phyloP scores from a whole-genome alignment of 2,797 vertebrate species.

The Tadarida brasiliensis region DNA sequence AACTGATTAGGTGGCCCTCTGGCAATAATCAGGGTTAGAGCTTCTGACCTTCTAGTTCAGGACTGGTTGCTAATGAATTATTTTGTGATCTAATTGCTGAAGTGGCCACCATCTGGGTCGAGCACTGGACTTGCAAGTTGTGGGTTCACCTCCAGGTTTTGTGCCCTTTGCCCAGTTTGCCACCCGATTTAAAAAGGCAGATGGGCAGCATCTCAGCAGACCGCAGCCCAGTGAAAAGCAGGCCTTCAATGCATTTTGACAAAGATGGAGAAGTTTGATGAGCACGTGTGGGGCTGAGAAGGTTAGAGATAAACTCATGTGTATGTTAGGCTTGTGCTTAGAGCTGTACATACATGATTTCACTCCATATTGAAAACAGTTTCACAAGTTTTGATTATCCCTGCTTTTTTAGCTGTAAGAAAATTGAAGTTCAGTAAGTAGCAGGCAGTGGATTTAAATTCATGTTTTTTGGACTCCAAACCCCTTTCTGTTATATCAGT shows the following conservation, averaged over 20 bases:
- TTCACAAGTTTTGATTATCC: background rate
- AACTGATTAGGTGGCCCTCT: background rate
- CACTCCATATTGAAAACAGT: background rate
- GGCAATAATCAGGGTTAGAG: background rate
- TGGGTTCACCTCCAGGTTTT: background rate
- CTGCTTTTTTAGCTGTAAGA: background rate
- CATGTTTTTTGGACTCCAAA: background rate
- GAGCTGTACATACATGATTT: background rate
- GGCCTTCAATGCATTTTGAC: background rate
- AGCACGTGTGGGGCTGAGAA: background rate
- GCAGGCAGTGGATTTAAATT: background rate
- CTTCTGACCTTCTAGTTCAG: slow-evolving; percentile 37
- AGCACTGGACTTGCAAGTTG: background rate
- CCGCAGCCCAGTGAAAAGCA: background rate
- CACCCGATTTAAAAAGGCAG: background rate
- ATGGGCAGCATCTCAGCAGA: background rate
- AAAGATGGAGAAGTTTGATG: background rate
- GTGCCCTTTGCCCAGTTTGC: background rate
- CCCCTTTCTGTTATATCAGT: background rate
- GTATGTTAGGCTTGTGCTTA: background rate
- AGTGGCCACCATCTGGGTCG: background rate
- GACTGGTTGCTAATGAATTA: slow-evolving; percentile 35
- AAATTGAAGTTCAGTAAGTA: background rate
- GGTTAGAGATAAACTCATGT: background rate
- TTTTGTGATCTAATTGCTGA: slow-evolving; percentile 55